Evolutionary conservation across 1,140 invertebrate species (phyloP), one percentile per base, ranked within the genome.

Genomic region (Sinonovacula constricta): DNA sequence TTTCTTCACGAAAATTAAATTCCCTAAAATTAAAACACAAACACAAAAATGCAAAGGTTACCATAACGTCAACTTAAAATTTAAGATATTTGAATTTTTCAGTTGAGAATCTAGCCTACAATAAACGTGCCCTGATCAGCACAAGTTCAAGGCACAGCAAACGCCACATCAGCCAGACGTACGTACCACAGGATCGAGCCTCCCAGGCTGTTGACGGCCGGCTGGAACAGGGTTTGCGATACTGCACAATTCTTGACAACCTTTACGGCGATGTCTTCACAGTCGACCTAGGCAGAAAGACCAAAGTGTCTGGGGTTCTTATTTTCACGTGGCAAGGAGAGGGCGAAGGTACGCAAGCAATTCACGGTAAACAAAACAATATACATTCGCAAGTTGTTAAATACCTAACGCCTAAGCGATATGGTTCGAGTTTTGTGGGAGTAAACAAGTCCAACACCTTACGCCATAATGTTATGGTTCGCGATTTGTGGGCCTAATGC

Each of bases 191-290:
- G 26, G 89, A 86, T n/a, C 85, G 92, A 75, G 92, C 92, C 0
- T 90, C 92, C 15, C 84, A 91, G 3, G 93, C 93, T 0, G 91
- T 93, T 28, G 93, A 93, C 90, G 93, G 93, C 85, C 77, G 82
- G 53, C 71, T 86, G 60, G 88, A 92, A 70, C 87, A 86, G 12
- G 85, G 84, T 15, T 84, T 93, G 12, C 84, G 89, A 15, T 88
- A 87, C 34, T 93, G 92, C 81, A 92, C 93, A 49, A 91, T 93
- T 26, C 85, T 93, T 39, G 93, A 93, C 85, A 93, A 93, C 86
- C 92, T 92, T 69, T 92, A 92, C 81, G 92, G 92, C 1, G 92
- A 93, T n/a, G 89, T 93, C 49, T 93, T 92, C 92, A 93, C 93
- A 88, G 92, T 93, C 3, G 92, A 93, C 80, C 86, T 93, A 30